Percentiles rank a stretch among this genome's conserved stretches.
These are phyloP conservation scores for Laothoe populi DNA, from an alignment of 2,888 invertebrate species.

Conservation along the genomic window DNA sequence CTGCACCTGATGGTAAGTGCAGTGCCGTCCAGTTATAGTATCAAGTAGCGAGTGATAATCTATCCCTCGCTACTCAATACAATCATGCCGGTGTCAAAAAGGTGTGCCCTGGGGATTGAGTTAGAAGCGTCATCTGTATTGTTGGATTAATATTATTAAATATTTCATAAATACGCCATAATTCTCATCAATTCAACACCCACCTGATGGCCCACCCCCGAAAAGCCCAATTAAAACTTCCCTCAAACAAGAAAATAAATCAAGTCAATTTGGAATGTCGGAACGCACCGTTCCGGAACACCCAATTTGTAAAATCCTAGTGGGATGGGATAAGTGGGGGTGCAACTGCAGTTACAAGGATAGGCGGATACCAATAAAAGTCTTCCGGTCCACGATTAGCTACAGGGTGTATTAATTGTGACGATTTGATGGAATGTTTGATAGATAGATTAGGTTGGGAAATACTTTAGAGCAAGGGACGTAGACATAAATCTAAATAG, in stretches of 20 bases:
- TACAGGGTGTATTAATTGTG: not conserved
- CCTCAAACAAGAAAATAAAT: constrained; percentile 17
- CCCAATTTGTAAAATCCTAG: constrained; percentile 9
- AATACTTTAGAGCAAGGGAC: no score
- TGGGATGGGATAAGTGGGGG: constrained; percentile 5
- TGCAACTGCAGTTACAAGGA: not conserved
- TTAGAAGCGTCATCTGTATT: no score
- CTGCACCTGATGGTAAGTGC: no score
- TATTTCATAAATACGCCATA: not conserved
- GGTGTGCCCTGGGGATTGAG: no score
- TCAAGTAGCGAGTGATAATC: no score
- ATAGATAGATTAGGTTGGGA: no score
- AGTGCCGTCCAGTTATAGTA: no score
- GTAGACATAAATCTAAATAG: no score
- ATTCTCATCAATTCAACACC: constrained; percentile 3
- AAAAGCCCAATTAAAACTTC: constrained; percentile 18
- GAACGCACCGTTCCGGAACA: not conserved
- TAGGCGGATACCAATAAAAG: not conserved
- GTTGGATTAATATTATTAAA: not conserved
- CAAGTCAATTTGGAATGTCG: constrained; percentile 16
- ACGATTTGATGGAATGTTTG: not conserved
- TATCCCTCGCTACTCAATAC: no score
- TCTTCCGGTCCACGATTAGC: constrained; percentile 4
- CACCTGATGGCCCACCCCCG: not conserved
- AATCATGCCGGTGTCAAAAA: no score